Base-by-base conservation (phyloP, 2,888 invertebrate species). In the Ptychoptera albimana region DNA sequence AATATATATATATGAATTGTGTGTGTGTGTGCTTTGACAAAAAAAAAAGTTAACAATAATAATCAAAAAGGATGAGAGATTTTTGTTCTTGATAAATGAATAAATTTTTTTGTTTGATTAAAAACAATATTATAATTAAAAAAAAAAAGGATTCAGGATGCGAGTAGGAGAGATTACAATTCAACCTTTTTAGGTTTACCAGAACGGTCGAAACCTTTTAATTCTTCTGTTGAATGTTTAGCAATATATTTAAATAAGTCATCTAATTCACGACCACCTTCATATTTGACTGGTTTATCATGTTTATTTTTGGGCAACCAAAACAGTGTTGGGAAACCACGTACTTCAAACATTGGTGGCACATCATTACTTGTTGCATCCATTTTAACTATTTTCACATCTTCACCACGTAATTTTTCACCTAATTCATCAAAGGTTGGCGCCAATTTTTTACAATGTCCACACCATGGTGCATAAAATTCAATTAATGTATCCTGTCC, bases 401-500 rank as follows among this genome's bases (percentile, higher is more conserved):
- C 76, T 68, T 97, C 97, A 52, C 79, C 71, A 55, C 77, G 76
- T 60, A 96, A 61, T 79, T 86, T 87, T 46, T 82, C 79, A 35
- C 87, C 98, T 31, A 98, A 72, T 66, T 98, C 94, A 47, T 96
- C 94, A 67, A 76, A 98, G 44, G 88, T 73, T 14, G 98, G 98
- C 2, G 88, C 75, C 40, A 99, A 73, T 64, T 86, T 87, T 69
- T 98, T 97, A 72, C 98, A 99, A 61, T 98, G 97, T 52, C 97
- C 96, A 64, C 93, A 94, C 96, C 96, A 97, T 1, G 96, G 96
- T 32, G 97, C 97, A 66, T 98, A 98, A 71, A 98, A 98, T 69
- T 99, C 97, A 53, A 98, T 76, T 37, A 99, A 73, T 2, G 89
- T 88, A 63, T 99, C 98, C 60, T 91, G 84, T 31, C 74, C 84